Evolutionary conservation across 2,113 vertebrate genomes (phyloP), one percentile per base, ranked within the genome.

Genomic region (Entelurus aequoreus): DNA sequence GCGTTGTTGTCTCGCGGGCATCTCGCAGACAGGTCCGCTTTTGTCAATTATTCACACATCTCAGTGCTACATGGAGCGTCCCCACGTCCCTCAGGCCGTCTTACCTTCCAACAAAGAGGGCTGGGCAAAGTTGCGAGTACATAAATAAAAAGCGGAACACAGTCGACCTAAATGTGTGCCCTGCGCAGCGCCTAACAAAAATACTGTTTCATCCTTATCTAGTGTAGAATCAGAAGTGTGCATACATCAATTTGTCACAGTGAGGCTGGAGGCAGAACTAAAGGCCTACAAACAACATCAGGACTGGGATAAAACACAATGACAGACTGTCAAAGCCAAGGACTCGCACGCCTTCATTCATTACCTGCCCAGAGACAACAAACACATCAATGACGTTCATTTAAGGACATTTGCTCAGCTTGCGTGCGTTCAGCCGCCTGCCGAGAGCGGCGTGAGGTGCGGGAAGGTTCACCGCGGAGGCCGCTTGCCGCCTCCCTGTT

Each of bases 31-130:
- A 87, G 78, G 76, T 79, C 77, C 28, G 81, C 87, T 88, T 90
- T 86, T 90, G 88, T 87, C 85, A 87, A 90, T 90, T 90, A 87
- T 86, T 84, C 75, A 87, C 80, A 85, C 85, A 86, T 87, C 74
- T 82, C 85, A 83, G 80, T 60, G 57, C 70, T 74, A 88, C 84
- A 88, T 81, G 82, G 75, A 87, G 74, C 76, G 81, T 78, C 82
- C 77, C 77, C 72, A 54, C 64, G 79, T 66, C 80, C 83, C 74
- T 81, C 76, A 78, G 75, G 84, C 75, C 52, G 72, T 62, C 71
- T 75, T 85, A 81, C 79, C 69, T 84, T 82, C 62, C 74, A 62
- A 65, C 53, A 66, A 46, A 46, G 53, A 70, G 60, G 60, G 69
- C 13, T 14, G 71, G 16, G 15, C 48, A 62, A 63, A 75, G 59